Conservation (phyloP, 2,797 vertebrate genomes). For the Anabas testudineus region DNA sequence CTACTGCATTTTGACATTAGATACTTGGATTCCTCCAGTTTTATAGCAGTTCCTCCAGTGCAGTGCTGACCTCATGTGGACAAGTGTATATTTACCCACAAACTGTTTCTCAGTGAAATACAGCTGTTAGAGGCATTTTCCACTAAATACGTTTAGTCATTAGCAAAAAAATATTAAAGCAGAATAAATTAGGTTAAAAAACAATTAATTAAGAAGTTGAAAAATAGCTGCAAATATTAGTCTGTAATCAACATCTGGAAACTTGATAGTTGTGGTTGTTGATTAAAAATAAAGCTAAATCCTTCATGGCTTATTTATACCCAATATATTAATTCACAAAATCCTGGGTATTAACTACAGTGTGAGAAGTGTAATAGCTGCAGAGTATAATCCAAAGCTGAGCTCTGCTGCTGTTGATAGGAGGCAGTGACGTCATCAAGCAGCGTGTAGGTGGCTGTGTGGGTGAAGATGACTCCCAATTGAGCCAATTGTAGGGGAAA, state of each 20-base stretch:
- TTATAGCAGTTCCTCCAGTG: slow-evolving; percentile 1
- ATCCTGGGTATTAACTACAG: slow-evolving; percentile 5
- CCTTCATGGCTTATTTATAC: not conserved
- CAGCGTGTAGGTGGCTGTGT: slow-evolving; percentile 75
- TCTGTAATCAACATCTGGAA: not conserved
- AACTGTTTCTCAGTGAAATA: slow-evolving; percentile 37
- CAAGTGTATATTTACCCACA: slow-evolving; percentile 32
- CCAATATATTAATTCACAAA: slow-evolving; percentile 32
- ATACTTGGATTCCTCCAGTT: too few species aligned
- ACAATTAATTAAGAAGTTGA: not conserved
- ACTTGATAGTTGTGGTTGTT: not conserved
- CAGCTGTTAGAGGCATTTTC: slow-evolving; percentile 20
- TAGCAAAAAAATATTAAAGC: not conserved
- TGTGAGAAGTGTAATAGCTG: slow-evolving; percentile 16
- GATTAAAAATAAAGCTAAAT: not conserved
- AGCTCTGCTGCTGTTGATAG: slow-evolving; percentile 56
- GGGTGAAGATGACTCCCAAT: slow-evolving; percentile 74
- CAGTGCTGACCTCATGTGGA: slow-evolving; percentile 80
- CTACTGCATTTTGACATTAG: too few species aligned
- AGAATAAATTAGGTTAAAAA: slow-evolving; percentile 1
- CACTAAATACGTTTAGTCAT: slow-evolving; percentile 34
- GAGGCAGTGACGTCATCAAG: slow-evolving; percentile 67
- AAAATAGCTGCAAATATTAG: not conserved
- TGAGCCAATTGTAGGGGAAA: slow-evolving; percentile 49
- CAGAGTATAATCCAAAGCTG: slow-evolving; percentile 55